phyloP scores from a whole-genome alignment of 2,113 vertebrate genomes.

The Andinoacara biseriatus region DNA sequence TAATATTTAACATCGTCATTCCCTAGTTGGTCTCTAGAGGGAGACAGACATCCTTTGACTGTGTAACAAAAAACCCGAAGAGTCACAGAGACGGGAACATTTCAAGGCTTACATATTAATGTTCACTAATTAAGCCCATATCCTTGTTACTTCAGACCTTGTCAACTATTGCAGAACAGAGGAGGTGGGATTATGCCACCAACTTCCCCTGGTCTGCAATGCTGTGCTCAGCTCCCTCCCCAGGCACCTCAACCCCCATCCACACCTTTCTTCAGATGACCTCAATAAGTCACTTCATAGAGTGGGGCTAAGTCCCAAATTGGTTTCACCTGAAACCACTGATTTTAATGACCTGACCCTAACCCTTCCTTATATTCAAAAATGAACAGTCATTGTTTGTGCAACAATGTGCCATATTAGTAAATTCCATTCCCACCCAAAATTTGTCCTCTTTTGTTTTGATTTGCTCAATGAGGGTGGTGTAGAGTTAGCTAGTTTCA shows the following conservation, averaged over 20 bases:
- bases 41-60: slow-evolving; percentile 10
- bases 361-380: too few relatives aligned
- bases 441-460: neutral
- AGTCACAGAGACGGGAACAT: neutral
- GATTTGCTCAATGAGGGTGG: neutral
- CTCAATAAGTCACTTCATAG: too few relatives aligned
- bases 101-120: neutral
- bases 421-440: neutral
- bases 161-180: too few relatives aligned
- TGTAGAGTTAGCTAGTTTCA: neutral
- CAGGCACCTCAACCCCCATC: too few relatives aligned
- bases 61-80: neutral
- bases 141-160: neutral
- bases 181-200: too few relatives aligned
- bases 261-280: too few relatives aligned
- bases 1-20: neutral
- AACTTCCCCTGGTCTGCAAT: too few relatives aligned
- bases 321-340: too few relatives aligned
- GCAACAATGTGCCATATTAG: neutral
- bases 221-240: too few relatives aligned
- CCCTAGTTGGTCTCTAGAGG: slow-evolving; percentile 2
- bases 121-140: neutral
- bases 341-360: too few relatives aligned
- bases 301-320: too few relatives aligned
- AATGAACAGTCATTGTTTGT: neutral